Base-by-base conservation (phyloP, 1,140 invertebrate species). In the Agrilus planipennis region DNA sequence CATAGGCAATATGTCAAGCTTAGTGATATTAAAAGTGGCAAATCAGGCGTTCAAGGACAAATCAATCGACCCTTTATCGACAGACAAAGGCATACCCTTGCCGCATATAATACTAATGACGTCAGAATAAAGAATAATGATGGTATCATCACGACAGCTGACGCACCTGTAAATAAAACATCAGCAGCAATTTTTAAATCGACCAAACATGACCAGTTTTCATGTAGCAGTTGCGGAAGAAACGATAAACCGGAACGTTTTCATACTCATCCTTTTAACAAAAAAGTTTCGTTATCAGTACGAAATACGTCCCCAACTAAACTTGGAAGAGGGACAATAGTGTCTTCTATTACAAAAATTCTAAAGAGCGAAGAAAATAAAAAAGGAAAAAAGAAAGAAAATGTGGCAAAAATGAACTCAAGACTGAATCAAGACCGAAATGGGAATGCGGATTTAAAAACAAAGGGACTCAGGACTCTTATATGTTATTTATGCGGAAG, bases 401-500 rank as follows among this genome's bases (percentile, higher is more conserved):
- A 6, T 25, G 6, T n/a, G 23, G n/a, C 6, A n/a, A 25, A 6
- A 25, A n/a, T 25, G 6, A n/a, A n/a, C n/a, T n/a, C n/a, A 4
- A 21, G 21, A 34, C 9, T n/a, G 4, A n/a, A 15, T 17, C 6
- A 27, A 35, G 3, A 18, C 7, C 9, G 1, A 11, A n/a, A 10
- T 27, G 22, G 19, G 17, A 16, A 18, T 35, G 11, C 31, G 5
- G 28, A 7, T 14, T 28, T 10, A 12, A 34, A 17, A 11, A 46
- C 45, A 30, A 62, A 59, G 44, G 53, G 56, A n/a, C 65, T 61
- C 0, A 63, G 68, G 43, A 70, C 79, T 2, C 55, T 81, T 34
- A 69, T 62, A 11, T 89, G 85, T 55, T 85, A 85, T 51, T 72
- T 87, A 38, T 85, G 81, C 52, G 77, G 79, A 3, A 68, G 82